Evolutionary conservation across 2,113 vertebrate genomes (phyloP).

Genomic region (Crypturellus undulatus): DNA sequence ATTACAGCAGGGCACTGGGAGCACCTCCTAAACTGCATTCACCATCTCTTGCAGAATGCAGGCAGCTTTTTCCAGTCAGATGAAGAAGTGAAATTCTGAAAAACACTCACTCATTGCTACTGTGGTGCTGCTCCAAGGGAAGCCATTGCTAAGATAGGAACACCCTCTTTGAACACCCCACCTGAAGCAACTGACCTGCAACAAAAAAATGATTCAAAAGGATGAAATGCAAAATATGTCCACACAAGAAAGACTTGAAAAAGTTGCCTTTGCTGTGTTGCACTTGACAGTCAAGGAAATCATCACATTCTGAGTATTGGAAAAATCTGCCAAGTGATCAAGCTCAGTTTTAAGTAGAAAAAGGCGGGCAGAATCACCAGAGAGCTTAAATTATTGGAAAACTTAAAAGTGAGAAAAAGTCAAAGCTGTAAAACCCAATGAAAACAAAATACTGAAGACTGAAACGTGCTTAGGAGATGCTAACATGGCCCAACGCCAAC

Average conservation of each 20-base stretch:
- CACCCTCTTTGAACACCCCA: background rate
- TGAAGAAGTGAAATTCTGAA: background rate
- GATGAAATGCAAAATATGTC: background rate
- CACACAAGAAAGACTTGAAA: background rate
- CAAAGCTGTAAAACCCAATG: constrained; percentile 65
- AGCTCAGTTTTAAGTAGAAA: constrained; percentile 50
- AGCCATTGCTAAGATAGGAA: background rate
- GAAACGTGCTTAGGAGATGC: constrained; percentile 40
- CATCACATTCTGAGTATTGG: constrained; percentile 29
- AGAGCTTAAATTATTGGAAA: constrained; percentile 57
- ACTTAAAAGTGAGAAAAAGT: constrained; percentile 43
- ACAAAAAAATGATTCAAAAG: background rate
- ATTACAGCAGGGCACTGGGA: background rate
- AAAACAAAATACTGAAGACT: constrained; percentile 65
- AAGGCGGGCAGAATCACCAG: constrained; percentile 37
- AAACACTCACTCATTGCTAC: background rate
- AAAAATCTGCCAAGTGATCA: background rate
- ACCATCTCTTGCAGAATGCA: background rate
- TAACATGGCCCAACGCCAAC: constrained; percentile 27
- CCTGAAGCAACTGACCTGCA: background rate
- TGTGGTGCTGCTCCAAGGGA: background rate
- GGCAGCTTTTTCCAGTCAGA: background rate
- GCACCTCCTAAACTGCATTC: background rate
- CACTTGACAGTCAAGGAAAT: background rate
- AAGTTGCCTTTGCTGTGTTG: background rate